phyloP scores from a whole-genome alignment of 2,888 invertebrate genomes.

The Pachliopta kotzebuea region DNA sequence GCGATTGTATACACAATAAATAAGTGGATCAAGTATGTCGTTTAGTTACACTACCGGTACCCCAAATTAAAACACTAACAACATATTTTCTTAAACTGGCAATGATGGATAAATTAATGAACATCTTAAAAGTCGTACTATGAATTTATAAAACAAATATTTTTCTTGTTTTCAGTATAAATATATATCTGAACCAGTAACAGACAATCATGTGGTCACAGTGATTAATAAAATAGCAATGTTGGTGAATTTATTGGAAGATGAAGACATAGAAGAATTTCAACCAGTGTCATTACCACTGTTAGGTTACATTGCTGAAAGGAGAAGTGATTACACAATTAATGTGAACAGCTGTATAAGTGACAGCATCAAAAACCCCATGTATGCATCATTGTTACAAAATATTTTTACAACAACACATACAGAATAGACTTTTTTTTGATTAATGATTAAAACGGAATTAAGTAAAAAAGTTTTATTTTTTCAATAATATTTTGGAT shows the following conservation, averaged over 20 bases:
- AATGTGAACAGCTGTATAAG: constrained; percentile 38
- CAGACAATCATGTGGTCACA: constrained; percentile 45
- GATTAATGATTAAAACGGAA: background rate
- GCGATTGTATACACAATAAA: too few relatives aligned
- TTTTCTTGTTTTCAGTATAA: constrained; percentile 50
- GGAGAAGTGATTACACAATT: constrained; percentile 42
- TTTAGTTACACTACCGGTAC: too few relatives aligned
- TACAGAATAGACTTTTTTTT: background rate
- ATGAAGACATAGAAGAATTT: constrained; percentile 47
- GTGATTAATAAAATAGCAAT: constrained; percentile 46
- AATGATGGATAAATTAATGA: too few relatives aligned
- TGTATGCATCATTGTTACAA: constrained; percentile 40
- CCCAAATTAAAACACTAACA: background rate
- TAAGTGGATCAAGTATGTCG: too few relatives aligned
- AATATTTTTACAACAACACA: constrained; percentile 36
- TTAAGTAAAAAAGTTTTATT: background rate
- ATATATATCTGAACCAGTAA: constrained; percentile 53
- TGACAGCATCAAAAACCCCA: constrained; percentile 41
- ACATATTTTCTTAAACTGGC: too few relatives aligned
- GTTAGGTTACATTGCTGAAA: constrained; percentile 55
- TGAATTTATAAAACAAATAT: too few relatives aligned
- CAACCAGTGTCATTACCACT: constrained; percentile 50
- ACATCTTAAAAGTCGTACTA: too few relatives aligned
- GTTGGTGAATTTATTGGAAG: constrained; percentile 42
- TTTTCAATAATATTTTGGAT: background rate